Conservation (phyloP, 2,797 vertebrate genomes). For the Pelochelys cantorii region DNA sequence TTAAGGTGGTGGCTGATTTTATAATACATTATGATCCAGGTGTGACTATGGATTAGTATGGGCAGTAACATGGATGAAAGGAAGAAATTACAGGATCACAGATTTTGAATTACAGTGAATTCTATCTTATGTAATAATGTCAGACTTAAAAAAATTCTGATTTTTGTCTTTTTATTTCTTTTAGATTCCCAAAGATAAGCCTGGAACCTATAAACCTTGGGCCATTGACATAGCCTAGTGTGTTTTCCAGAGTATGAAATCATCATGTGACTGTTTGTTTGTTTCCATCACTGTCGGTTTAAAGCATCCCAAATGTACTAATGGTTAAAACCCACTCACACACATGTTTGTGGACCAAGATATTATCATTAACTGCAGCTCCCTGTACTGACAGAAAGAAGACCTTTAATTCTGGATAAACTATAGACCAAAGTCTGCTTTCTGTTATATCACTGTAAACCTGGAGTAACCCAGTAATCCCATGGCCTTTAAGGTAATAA, state of each 20-base stretch:
- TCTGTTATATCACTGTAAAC: not conserved
- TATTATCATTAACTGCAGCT: not conserved
- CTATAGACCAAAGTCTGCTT: not conserved
- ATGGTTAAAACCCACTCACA: not conserved
- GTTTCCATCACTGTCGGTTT: not conserved
- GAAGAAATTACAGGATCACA: not conserved
- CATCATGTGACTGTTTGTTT: not conserved
- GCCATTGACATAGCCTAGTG: slow-evolving; percentile 45
- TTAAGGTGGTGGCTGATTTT: not conserved
- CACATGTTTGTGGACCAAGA: not conserved
- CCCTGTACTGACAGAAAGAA: not conserved
- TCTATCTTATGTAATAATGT: not conserved
- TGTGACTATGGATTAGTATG: not conserved
- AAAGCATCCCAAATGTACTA: not conserved
- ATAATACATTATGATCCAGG: not conserved
- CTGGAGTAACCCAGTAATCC: not conserved
- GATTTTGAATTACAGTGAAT: not conserved
- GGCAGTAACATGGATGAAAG: not conserved
- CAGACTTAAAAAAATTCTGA: not conserved
- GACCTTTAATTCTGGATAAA: not conserved
- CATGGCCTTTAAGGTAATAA: not conserved
- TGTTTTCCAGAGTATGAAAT: not conserved
- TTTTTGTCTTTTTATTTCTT: slow-evolving; percentile 29
- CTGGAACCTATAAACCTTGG: slow-evolving; percentile 69
- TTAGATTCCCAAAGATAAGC: slow-evolving; percentile 74